These are phyloP conservation scores for Eristalinus aeneus DNA, from an alignment of 2,888 invertebrate genomes.

Conservation along the genomic window DNA sequence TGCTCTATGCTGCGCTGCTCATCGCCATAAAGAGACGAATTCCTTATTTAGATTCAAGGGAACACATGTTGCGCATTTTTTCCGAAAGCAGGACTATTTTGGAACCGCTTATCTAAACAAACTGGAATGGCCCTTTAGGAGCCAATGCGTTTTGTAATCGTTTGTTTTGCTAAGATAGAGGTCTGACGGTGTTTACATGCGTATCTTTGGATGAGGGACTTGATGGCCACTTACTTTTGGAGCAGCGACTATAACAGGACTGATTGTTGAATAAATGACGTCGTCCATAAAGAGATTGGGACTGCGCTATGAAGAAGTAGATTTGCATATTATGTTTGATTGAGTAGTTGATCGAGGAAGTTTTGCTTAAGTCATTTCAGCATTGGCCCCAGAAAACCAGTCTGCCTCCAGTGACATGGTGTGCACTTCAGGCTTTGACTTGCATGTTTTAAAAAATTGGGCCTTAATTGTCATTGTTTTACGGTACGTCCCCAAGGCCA, in stretches of 20 bases:
- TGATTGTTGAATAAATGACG: background rate
- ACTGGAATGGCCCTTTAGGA: conserved; percentile 49
- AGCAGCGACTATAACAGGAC: background rate
- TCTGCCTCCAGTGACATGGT: too few relatives aligned
- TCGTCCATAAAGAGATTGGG: too few relatives aligned
- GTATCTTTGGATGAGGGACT: background rate
- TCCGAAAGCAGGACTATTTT: conserved; percentile 43
- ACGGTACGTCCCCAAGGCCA: too few relatives aligned
- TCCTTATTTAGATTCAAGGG: conserved; percentile 40
- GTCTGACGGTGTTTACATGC: background rate
- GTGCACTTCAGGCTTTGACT: too few relatives aligned
- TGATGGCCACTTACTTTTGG: background rate
- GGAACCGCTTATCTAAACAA: conserved; percentile 63
- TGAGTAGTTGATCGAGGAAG: too few relatives aligned
- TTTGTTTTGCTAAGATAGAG: conserved; percentile 47
- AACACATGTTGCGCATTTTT: conserved; percentile 67
- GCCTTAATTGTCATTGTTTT: too few relatives aligned
- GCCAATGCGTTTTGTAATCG: conserved; percentile 15
- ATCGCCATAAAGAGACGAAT: background rate
- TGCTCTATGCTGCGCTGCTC: background rate
- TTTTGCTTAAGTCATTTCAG: too few relatives aligned
- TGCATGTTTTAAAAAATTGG: too few relatives aligned
- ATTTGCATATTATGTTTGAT: too few relatives aligned
- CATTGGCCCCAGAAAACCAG: too few relatives aligned
- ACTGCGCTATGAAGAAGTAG: too few relatives aligned